Conservation (phyloP, 1,140 invertebrate genomes). For the Armadillidium nasatum region DNA sequence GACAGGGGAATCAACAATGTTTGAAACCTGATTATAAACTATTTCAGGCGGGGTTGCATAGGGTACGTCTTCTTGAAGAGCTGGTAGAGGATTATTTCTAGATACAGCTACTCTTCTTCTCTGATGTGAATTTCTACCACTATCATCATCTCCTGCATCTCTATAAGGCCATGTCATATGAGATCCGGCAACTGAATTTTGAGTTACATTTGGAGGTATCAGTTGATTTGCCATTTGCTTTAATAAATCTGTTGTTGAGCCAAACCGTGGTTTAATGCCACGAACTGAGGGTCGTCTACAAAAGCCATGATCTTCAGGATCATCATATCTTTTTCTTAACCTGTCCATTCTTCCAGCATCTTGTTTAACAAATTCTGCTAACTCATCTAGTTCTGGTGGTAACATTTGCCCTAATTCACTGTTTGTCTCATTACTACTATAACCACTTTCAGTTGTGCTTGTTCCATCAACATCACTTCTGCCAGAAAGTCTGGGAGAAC, state of each 20-base stretch:
- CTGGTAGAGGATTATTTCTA: conserved; percentile 31
- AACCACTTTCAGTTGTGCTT: conserved; percentile 45
- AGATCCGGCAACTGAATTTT: conserved; percentile 32
- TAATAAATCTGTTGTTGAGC: conserved; percentile 71
- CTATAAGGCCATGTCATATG: conserved; percentile 40
- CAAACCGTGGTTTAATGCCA: conserved; percentile 66
- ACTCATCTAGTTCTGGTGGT: conserved; percentile 61
- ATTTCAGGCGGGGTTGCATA: conserved; percentile 38
- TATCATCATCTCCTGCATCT: conserved; percentile 30
- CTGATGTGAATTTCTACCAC: conserved; percentile 16
- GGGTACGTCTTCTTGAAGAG: conserved; percentile 40
- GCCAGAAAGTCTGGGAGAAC: conserved; percentile 39
- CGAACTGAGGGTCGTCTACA: conserved; percentile 77
- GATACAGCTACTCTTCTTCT: conserved; percentile 26
- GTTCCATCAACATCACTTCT: conserved; percentile 44
- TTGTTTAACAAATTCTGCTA: conserved; percentile 76
- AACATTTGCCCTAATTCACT: conserved; percentile 52
- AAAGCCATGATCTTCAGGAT: conserved; percentile 73
- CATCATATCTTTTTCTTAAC: conserved; percentile 54
- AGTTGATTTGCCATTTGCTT: conserved; percentile 71
- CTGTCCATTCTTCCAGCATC: conserved; percentile 73
- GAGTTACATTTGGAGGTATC: conserved; percentile 54
- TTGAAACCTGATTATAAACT: too few species aligned
- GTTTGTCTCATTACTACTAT: conserved; percentile 44
- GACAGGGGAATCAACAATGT: background rate